Evolutionary conservation across 2,888 invertebrate species (phyloP).

Genomic region (Amitus sp.): DNA sequence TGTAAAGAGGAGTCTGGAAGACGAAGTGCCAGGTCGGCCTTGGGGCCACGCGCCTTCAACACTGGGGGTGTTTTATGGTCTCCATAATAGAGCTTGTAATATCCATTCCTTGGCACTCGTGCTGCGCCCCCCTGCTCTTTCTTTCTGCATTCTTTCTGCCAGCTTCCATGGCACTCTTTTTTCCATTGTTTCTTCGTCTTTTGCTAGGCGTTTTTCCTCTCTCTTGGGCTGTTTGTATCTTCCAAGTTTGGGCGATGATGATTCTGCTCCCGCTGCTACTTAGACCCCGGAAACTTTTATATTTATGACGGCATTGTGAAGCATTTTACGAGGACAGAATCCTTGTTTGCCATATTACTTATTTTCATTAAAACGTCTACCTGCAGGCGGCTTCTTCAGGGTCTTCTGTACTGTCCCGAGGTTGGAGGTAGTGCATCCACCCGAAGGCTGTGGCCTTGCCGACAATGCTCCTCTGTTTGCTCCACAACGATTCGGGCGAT

Average conservation of each 20-base stretch:
- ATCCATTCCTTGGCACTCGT: slow-evolving; percentile 46
- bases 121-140: slow-evolving; percentile 28
- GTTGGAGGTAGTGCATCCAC: no score
- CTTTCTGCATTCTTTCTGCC: slow-evolving; percentile 23
- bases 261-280: no score
- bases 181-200: not conserved
- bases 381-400: slow-evolving; percentile 48
- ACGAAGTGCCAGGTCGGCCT: slow-evolving; percentile 47
- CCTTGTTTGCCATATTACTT: slow-evolving; percentile 60
- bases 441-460: no score
- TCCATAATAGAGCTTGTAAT: slow-evolving; percentile 59
- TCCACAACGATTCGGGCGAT: no score
- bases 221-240: no score
- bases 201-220: no score
- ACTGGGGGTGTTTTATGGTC: slow-evolving; percentile 49
- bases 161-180: no score
- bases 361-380: slow-evolving; percentile 59
- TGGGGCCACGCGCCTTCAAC: slow-evolving; percentile 59
- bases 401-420: no score
- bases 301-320: slow-evolving; percentile 57
- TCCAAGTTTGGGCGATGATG: no score
- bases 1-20: slow-evolving; percentile 30
- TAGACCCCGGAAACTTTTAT: slow-evolving; percentile 52
- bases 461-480: no score
- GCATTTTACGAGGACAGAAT: slow-evolving; percentile 58